Conservation (phyloP, 2,113 vertebrate species). For the Gambusia affinis region DNA sequence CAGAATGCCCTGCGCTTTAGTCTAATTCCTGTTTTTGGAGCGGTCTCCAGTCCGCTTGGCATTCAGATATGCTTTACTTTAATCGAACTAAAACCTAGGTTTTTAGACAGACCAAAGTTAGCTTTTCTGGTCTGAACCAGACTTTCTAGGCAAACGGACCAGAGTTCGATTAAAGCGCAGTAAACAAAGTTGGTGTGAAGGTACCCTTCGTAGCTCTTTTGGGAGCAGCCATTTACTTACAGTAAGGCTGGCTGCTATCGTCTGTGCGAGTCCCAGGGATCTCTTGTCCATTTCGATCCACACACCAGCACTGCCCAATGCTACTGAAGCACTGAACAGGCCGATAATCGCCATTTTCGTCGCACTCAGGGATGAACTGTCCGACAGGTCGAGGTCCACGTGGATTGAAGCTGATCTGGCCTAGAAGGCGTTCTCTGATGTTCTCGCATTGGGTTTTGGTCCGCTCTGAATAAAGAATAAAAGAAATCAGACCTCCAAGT, state of each 20-base stretch:
- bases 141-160: no score
- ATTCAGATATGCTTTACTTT: no score
- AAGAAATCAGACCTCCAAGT: background rate
- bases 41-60: no score
- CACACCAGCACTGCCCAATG: conserved; percentile 92
- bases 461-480: conserved; percentile 64
- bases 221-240: conserved; percentile 79
- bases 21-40: no score
- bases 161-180: no score
- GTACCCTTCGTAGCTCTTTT: background rate
- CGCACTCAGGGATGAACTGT: conserved; percentile 86
- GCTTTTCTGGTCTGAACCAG: no score
- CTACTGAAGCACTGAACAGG: conserved; percentile 88
- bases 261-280: conserved; percentile 84
- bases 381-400: conserved; percentile 67
- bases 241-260: conserved; percentile 82
- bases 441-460: conserved; percentile 86
- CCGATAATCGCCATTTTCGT: conserved; percentile 84
- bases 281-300: conserved; percentile 87
- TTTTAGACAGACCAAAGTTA: no score
- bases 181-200: no score
- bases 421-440: conserved; percentile 81
- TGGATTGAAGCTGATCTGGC: background rate
- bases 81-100: no score
- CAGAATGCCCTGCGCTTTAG: no score